phyloP scores from a whole-genome alignment of 2,888 invertebrate genomes.

The Uropetala carovei region DNA sequence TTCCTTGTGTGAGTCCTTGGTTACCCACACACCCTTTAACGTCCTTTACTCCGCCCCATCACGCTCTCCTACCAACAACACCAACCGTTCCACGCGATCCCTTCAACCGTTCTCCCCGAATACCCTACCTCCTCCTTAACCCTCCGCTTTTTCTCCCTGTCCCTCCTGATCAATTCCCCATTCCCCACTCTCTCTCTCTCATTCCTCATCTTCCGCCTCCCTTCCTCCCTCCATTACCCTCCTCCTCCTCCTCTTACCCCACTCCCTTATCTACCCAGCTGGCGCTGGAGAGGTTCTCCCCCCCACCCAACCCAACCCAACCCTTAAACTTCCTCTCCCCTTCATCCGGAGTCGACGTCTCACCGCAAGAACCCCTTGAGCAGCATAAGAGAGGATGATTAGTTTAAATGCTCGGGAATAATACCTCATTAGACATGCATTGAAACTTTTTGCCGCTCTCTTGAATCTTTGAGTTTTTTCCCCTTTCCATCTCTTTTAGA shows the following conservation, averaged over 20 bases:
- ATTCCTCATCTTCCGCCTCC: background rate
- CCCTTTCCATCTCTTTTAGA: background rate
- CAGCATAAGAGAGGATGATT: conserved; percentile 57
- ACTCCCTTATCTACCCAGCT: background rate
- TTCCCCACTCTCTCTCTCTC: background rate
- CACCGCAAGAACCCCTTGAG: conserved; percentile 5
- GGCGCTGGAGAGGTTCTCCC: background rate
- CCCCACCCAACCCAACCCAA: background rate
- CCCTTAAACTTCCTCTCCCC: background rate
- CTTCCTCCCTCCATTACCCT: background rate
- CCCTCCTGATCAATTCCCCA: background rate
- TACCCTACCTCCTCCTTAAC: background rate
- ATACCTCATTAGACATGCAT: conserved; percentile 63
- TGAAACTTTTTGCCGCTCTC: conserved; percentile 52
- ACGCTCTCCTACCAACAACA: no score
- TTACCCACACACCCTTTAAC: no score
- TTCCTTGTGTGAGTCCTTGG: no score
- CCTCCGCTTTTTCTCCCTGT: background rate
- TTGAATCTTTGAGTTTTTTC: conserved; percentile 51
- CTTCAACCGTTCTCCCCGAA: background rate
- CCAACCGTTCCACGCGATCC: background rate
- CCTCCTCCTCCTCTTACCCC: background rate
- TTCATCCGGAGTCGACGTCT: no score
- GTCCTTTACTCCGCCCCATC: no score
- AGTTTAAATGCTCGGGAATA: conserved; percentile 58